phyloP scores from a whole-genome alignment of 2,113 vertebrate species.

The Poicephalus meyeri region DNA sequence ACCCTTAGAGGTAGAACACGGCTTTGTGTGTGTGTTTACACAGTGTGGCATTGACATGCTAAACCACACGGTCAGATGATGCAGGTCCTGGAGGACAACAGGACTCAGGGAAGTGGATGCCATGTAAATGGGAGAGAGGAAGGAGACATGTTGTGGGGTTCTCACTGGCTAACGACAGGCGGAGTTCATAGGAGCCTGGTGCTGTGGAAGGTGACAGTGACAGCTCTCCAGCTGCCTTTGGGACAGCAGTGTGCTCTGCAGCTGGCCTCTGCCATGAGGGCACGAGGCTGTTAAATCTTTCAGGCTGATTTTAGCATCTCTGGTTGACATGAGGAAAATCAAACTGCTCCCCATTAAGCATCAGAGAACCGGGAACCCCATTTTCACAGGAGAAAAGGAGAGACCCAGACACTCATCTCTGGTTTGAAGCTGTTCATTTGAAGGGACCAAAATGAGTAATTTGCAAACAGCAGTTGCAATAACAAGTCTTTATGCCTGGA shows the following conservation, averaged over 20 bases:
- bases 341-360: background rate
- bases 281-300: background rate
- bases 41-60: background rate
- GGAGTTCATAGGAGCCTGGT: background rate
- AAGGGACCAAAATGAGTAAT: background rate
- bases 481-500: background rate
- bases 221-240: background rate
- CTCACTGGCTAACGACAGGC: rapidly evolving
- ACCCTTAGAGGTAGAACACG: background rate
- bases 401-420: background rate
- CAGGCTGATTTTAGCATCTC: background rate
- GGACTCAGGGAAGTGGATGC: background rate
- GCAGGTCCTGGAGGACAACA: background rate
- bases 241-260: background rate
- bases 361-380: rapidly evolving
- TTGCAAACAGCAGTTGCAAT: background rate
- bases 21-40: background rate
- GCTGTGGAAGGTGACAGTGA: background rate
- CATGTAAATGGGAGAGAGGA: background rate
- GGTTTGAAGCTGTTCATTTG: background rate
- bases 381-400: background rate
- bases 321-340: background rate
- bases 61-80: background rate
- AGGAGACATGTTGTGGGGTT: background rate
- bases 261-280: background rate